Conservation (phyloP, 2,888 invertebrate genomes). For the Sphecodes monilicornis region DNA sequence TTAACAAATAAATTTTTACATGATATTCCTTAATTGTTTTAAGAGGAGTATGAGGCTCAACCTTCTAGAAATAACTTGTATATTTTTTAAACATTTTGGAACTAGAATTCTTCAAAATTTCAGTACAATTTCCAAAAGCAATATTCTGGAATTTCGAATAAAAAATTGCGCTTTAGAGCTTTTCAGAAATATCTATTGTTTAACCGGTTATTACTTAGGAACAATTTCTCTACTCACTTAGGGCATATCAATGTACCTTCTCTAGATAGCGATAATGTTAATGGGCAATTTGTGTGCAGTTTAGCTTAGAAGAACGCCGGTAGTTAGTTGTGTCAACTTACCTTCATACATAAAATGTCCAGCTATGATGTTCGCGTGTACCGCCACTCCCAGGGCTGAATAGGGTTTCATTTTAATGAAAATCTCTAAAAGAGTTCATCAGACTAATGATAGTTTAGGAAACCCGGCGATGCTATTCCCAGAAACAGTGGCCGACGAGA, state of each 20-base stretch:
- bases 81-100: neutral
- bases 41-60: neutral
- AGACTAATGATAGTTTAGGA: neutral
- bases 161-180: neutral
- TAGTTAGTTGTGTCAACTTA: slow-evolving; percentile 12
- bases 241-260: neutral
- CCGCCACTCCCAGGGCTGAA: neutral
- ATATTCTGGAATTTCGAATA: neutral
- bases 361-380: neutral
- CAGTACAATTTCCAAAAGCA: neutral
- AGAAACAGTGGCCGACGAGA: neutral
- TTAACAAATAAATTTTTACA: neutral
- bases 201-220: neutral
- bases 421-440: neutral
- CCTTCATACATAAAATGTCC: neutral
- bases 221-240: neutral
- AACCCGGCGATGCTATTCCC: neutral
- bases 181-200: neutral
- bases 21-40: neutral
- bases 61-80: neutral
- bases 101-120: neutral
- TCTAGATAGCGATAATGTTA: neutral
- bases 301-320: neutral
- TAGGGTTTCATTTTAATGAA: neutral
- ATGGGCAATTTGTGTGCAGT: neutral